A percentile compares a stretch with the other conserved stretches of the same genome.
Evolutionary conservation across 1,140 invertebrate genomes (phyloP).

Genomic region (Catajapyx aquilonaris): DNA sequence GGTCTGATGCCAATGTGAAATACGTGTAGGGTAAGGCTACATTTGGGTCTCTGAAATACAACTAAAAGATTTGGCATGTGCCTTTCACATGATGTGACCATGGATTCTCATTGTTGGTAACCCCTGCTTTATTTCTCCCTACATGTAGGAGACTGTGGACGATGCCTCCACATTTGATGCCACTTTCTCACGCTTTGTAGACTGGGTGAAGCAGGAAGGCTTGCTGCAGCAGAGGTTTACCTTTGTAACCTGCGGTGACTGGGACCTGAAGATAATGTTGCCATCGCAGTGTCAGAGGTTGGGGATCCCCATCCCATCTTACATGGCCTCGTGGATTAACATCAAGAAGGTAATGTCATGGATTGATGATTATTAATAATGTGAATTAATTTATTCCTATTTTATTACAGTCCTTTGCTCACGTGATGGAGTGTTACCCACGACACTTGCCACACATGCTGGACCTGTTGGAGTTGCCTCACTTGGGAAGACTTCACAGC

Average conservation of each 20-base stretch:
- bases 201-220: constrained; percentile 23
- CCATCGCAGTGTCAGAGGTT: constrained; percentile 29
- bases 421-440: no score
- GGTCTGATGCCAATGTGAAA: background rate
- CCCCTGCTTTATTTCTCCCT: constrained; percentile 6
- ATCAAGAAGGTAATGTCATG: constrained; percentile 33
- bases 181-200: constrained; percentile 20
- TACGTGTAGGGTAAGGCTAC: background rate
- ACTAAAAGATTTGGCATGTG: background rate
- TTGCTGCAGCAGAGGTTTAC: constrained; percentile 18
- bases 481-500: no score
- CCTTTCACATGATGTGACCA: background rate
- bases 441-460: no score
- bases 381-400: no score
- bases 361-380: no score
- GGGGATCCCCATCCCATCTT: constrained; percentile 21
- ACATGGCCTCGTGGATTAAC: constrained; percentile 35
- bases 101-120: constrained; percentile 5
- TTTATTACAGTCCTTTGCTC: no score
- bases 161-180: constrained; percentile 17
- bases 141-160: constrained; percentile 23
- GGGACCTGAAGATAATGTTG: constrained; percentile 37
- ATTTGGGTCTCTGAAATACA: background rate
- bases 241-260: constrained; percentile 39
- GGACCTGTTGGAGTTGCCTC: no score